phyloP scores from a whole-genome alignment of 2,888 invertebrate genomes.

The Monopis laevigella region DNA sequence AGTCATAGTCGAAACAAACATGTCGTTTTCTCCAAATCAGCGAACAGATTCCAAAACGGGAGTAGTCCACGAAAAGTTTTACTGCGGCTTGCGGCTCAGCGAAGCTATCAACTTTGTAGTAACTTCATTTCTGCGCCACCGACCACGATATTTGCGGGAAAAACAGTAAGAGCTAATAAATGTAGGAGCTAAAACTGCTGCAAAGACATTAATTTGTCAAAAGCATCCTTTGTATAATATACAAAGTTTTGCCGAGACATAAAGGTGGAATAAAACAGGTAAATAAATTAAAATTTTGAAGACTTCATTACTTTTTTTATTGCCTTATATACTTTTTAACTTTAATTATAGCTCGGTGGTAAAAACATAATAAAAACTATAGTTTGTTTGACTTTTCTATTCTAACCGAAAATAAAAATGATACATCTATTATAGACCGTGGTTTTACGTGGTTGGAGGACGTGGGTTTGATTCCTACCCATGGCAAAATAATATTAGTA shows the following conservation, averaged over 20 bases:
- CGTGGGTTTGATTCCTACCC: too few species aligned
- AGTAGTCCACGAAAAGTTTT: slow-evolving; percentile 9
- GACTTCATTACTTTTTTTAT: too few species aligned
- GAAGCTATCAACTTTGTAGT: slow-evolving; percentile 25
- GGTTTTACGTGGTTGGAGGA: too few species aligned
- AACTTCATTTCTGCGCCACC: slow-evolving; percentile 29
- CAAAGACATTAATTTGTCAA: slow-evolving; percentile 5
- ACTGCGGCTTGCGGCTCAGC: slow-evolving; percentile 10
- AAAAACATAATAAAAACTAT: too few species aligned
- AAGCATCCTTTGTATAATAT: not conserved
- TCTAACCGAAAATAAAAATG: too few species aligned
- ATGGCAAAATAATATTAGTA: too few species aligned
- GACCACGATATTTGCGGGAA: slow-evolving; percentile 28
- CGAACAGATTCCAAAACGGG: slow-evolving; percentile 8
- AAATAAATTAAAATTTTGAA: too few species aligned
- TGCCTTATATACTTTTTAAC: too few species aligned
- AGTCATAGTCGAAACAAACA: slow-evolving; percentile 7
- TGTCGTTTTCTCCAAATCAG: slow-evolving; percentile 11
- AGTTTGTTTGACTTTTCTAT: too few species aligned
- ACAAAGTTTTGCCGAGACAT: not conserved
- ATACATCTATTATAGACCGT: too few species aligned
- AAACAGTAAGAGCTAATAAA: slow-evolving; percentile 4
- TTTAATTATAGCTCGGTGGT: too few species aligned
- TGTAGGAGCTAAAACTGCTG: slow-evolving; percentile 1
- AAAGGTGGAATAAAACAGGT: too few species aligned